Evolutionary conservation across 1,140 invertebrate genomes (phyloP).

Genomic region (Eumaeus atala): DNA sequence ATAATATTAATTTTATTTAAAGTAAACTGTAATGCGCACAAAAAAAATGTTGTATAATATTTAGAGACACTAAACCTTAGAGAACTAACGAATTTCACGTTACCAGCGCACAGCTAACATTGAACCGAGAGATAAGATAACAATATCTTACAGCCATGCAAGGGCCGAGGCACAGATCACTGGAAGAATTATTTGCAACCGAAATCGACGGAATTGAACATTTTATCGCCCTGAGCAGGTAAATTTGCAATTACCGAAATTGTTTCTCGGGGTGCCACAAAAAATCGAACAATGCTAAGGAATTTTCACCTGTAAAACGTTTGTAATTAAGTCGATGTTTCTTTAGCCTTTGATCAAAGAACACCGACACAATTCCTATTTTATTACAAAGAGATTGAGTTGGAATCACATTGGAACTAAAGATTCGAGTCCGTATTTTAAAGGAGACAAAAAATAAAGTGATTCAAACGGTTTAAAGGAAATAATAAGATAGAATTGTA

Average conservation of each 20-base stretch:
- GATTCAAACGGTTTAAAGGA: constrained; percentile 10
- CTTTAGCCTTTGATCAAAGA: constrained; percentile 7
- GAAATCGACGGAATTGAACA: constrained; percentile 23
- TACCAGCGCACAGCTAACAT: too few relatives aligned
- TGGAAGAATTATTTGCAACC: constrained; percentile 15
- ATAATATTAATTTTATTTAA: too few relatives aligned
- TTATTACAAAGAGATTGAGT: constrained; percentile 17
- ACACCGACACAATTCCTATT: constrained; percentile 16
- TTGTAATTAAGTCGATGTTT: background rate
- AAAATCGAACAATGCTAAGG: background rate
- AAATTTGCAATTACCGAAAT: constrained; percentile 39
- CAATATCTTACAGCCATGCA: constrained; percentile 11
- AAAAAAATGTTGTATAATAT: too few relatives aligned
- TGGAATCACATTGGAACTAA: constrained; percentile 15
- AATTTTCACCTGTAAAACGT: constrained; percentile 3
- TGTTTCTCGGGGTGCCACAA: constrained; percentile 26
- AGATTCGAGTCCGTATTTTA: constrained; percentile 15
- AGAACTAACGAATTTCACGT: too few relatives aligned
- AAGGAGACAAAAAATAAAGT: constrained; percentile 13
- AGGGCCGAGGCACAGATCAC: constrained; percentile 12
- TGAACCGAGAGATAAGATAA: constrained; percentile 5
- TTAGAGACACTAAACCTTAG: too few relatives aligned
- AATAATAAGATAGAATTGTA: constrained; percentile 11
- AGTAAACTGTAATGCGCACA: too few relatives aligned
- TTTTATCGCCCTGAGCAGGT: constrained; percentile 33